phyloP scores from a whole-genome alignment of 2,113 vertebrate species.

The Nyctibius bracteatus region DNA sequence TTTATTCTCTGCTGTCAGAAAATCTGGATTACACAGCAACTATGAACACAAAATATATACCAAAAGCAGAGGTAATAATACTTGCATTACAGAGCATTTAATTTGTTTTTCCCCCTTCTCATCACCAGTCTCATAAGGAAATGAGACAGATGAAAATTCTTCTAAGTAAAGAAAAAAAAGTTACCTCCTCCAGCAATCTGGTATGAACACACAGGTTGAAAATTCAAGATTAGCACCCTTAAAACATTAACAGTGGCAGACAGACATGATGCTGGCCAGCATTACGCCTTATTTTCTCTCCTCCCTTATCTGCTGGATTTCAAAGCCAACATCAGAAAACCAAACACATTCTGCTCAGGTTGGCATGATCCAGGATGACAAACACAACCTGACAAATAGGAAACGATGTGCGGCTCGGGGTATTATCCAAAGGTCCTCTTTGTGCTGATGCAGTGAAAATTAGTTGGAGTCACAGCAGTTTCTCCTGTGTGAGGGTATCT shows the following conservation, averaged over 20 bases:
- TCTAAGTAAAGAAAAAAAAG: not conserved
- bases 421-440: not conserved
- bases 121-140: not conserved
- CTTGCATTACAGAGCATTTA: not conserved
- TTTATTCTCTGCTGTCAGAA: not conserved
- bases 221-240: slow-evolving; percentile 14
- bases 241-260: slow-evolving; percentile 5
- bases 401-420: rapidly evolving
- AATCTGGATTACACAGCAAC: not conserved
- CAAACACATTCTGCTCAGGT: not conserved
- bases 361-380: not conserved
- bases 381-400: not conserved
- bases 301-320: slow-evolving; percentile 6
- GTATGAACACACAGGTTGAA: not conserved
- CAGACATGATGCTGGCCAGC: not conserved
- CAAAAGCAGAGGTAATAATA: not conserved
- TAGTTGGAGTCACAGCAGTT: not conserved
- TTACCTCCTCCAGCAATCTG: not conserved
- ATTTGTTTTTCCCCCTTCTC: not conserved
- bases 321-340: not conserved
- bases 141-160: not conserved
- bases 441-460: not conserved
- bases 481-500: not conserved
- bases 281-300: not conserved
- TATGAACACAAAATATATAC: not conserved